Evolutionary conservation across 2,113 vertebrate genomes (phyloP).

Genomic region (Camelus dromedarius): DNA sequence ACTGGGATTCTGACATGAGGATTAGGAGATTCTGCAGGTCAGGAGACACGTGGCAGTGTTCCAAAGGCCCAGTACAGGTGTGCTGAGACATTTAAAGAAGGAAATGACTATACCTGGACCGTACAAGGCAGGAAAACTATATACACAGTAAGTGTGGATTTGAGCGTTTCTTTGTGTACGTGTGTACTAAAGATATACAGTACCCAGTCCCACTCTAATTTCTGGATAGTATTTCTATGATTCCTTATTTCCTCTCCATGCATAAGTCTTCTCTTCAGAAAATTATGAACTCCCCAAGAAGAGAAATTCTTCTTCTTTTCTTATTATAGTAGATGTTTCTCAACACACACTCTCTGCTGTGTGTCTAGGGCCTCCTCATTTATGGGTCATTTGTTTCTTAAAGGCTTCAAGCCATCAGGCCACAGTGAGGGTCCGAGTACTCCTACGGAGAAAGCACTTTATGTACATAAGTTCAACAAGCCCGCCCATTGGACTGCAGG

Average conservation of each 20-base stretch:
- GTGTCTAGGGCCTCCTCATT: background rate
- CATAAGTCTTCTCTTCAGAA: background rate
- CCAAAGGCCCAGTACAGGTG: background rate
- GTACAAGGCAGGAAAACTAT: background rate
- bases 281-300: background rate
- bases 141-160: background rate
- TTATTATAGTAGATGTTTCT: background rate
- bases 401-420: background rate
- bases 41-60: rapidly evolving
- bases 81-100: background rate
- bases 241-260: background rate
- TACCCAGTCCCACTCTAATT: background rate
- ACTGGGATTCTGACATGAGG: rapidly evolving
- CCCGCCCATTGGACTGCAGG: background rate
- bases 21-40: background rate
- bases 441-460: background rate
- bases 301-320: background rate
- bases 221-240: background rate
- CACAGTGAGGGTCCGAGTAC: background rate
- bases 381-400: background rate
- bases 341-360: background rate
- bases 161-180: background rate
- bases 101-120: background rate
- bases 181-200: background rate
- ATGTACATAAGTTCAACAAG: background rate